Conservation (phyloP, 2,113 vertebrate species). For the Callaeas wilsoni region DNA sequence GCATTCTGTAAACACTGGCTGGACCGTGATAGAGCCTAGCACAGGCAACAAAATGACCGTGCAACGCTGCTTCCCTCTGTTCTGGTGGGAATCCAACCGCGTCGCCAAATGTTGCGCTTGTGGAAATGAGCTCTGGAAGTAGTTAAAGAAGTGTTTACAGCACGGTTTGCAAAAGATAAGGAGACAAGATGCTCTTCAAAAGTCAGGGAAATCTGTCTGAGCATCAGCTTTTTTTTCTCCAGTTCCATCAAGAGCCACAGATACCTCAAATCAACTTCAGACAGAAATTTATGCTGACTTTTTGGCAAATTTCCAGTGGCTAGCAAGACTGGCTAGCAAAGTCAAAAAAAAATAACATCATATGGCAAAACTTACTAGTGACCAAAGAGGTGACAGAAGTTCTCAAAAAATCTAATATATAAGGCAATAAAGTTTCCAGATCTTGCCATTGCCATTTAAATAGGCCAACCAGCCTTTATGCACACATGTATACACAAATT, state of each 20-base stretch:
- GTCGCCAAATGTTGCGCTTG: slow-evolving; percentile 5
- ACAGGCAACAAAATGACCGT: neutral
- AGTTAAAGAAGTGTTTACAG: slow-evolving; percentile 56
- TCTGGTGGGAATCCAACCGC: neutral
- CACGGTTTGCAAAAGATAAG: slow-evolving; percentile 45
- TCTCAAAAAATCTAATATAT: neutral
- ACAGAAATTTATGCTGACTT: neutral
- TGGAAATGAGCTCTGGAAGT: slow-evolving; percentile 58
- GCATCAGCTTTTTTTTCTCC: neutral
- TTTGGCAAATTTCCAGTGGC: neutral
- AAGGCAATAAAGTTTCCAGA: neutral
- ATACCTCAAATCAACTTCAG: neutral
- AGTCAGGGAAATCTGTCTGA: neutral
- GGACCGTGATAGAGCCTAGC: neutral
- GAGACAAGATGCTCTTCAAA: slow-evolving; percentile 36
- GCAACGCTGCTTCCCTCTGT: neutral
- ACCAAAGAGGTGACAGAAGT: neutral
- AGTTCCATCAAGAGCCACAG: neutral
- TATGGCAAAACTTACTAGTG: neutral
- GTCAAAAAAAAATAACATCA: too few species aligned
- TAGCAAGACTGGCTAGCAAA: neutral
- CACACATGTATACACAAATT: neutral
- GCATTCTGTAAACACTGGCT: neutral
- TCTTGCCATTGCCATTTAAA: neutral
- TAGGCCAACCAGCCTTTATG: neutral